A percentile compares a stretch with the other conserved stretches of the same genome.
Evolutionary conservation across 2,888 invertebrate species (phyloP).

Genomic region (Drosophila subquinaria): DNA sequence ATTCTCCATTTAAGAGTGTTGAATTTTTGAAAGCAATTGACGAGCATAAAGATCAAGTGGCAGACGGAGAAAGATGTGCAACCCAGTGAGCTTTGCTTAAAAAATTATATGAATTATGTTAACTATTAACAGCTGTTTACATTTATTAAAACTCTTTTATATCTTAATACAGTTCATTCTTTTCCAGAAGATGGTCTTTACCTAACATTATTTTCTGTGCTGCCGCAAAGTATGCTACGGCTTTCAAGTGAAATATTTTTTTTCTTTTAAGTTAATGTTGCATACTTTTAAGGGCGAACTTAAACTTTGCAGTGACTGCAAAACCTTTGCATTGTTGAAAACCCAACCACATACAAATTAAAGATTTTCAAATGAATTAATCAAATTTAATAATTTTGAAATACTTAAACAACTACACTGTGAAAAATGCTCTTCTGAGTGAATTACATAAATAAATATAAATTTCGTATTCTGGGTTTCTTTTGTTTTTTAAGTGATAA

Average conservation of each 20-base stretch:
- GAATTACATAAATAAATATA: conserved; percentile 71
- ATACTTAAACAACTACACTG: conserved; percentile 28
- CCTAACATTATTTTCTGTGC: not conserved
- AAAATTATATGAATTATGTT: not conserved
- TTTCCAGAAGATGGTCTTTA: not conserved
- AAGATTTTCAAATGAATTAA: not conserved
- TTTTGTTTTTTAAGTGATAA: conserved; percentile 30
- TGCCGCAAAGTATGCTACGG: conserved; percentile 18
- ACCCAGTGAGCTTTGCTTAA: not conserved
- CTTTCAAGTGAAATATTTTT: not conserved
- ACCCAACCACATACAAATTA: not conserved
- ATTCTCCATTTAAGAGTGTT: conserved; percentile 46
- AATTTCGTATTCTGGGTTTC: conserved; percentile 34
- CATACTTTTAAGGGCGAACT: conserved; percentile 6
- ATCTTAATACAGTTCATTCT: not conserved
- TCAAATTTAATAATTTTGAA: conserved; percentile 58
- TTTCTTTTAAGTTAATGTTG: conserved; percentile 1
- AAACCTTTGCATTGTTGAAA: conserved; percentile 1
- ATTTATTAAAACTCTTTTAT: not conserved
- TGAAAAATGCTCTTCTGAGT: conserved; percentile 23
- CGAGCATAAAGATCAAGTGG: conserved; percentile 22
- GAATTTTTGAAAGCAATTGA: conserved; percentile 41
- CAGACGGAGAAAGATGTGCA: conserved; percentile 14
- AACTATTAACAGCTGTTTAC: not conserved
- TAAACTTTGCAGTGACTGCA: not conserved